Conservation (phyloP, 37 sponge, comb jelly and placozoan species). For the Halisarca cf. caerulea region DNA sequence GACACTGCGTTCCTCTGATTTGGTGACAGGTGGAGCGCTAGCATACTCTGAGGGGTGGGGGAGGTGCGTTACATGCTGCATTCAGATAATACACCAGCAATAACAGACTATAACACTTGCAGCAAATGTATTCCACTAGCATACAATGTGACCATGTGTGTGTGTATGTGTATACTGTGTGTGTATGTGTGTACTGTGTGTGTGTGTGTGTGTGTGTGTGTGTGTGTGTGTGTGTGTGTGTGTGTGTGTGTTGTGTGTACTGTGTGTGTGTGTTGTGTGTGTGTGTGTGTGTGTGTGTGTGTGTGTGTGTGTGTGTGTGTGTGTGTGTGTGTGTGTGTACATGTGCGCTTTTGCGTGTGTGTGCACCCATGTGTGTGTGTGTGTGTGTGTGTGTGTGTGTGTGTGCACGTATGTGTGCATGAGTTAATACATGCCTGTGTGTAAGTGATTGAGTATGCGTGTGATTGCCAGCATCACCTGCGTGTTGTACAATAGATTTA, state of each 20-base stretch:
- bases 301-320: slow-evolving; percentile 22
- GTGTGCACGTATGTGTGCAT: background rate
- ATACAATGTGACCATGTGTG: too few species aligned
- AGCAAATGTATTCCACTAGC: too few species aligned
- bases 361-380: background rate
- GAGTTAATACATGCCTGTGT: background rate
- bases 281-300: slow-evolving; percentile 20
- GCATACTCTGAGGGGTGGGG: too few species aligned
- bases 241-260: slow-evolving; percentile 25
- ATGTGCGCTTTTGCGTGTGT: slow-evolving; percentile 11
- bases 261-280: slow-evolving; percentile 12
- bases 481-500: too few species aligned
- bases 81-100: too few species aligned
- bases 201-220: slow-evolving; percentile 18
- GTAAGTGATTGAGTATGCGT: background rate
- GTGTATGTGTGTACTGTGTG: too few species aligned
- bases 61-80: too few species aligned
- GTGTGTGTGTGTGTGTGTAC: slow-evolving; percentile 11
- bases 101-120: too few species aligned
- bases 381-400: slow-evolving; percentile 20
- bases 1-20: too few species aligned
- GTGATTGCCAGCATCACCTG: background rate
- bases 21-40: too few species aligned
- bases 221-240: slow-evolving; percentile 7
- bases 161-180: too few species aligned